Conservation (phyloP, 2,888 invertebrate species). For the Orthonychiurus folsomi region DNA sequence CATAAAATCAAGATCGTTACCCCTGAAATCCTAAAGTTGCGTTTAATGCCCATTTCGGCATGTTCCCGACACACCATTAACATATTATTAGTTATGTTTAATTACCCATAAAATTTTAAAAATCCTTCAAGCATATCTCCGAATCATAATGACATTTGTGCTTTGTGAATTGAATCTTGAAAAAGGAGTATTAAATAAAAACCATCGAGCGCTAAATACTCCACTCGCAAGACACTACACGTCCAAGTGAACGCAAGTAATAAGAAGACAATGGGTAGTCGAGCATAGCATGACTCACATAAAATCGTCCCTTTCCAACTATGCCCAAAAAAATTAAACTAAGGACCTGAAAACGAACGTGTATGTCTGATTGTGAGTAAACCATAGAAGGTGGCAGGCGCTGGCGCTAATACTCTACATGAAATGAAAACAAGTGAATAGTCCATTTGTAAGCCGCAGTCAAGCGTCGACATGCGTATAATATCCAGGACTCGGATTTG, state of each 20-base stretch:
- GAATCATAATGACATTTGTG: no score
- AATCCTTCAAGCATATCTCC: no score
- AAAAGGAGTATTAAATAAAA: no score
- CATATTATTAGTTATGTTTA: no score
- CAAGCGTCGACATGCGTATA: background rate
- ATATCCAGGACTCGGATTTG: no score
- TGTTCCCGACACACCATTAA: no score
- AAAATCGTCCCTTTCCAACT: background rate
- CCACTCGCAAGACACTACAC: background rate
- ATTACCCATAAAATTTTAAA: no score
- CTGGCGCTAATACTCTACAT: background rate
- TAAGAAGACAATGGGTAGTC: background rate
- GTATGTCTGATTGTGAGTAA: no score
- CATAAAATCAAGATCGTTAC: no score
- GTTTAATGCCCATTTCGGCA: no score
- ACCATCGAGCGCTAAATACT: background rate
- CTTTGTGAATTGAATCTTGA: no score
- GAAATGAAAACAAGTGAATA: background rate
- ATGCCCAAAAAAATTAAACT: background rate
- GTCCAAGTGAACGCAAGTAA: background rate
- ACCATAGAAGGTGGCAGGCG: background rate
- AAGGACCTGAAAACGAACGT: background rate
- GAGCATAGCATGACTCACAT: slow-evolving; percentile 6
- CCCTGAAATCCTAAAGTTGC: no score
- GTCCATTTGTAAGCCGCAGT: background rate